Evolutionary conservation across 1,140 invertebrate genomes (phyloP).

Genomic region (Drosophila pseudoobscura): DNA sequence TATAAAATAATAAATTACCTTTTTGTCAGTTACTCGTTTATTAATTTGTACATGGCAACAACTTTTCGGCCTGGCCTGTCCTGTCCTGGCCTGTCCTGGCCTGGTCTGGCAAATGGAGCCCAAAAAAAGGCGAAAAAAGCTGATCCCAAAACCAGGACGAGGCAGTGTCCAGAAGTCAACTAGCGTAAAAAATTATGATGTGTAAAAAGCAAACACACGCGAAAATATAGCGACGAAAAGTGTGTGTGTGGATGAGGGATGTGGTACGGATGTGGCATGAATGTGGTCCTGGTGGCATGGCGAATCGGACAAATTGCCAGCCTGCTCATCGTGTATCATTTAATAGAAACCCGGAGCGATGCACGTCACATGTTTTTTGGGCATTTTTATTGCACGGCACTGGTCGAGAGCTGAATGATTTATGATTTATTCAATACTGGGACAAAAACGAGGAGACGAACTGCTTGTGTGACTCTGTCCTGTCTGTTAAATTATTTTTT

Average conservation of each 20-base stretch:
- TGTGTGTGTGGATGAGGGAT: slow-evolving; percentile 1
- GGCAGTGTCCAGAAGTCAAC: slow-evolving; percentile 72
- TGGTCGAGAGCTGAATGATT: slow-evolving; percentile 73
- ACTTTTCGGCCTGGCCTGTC: slow-evolving; percentile 50
- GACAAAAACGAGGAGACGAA: slow-evolving; percentile 27
- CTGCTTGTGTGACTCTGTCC: slow-evolving; percentile 29
- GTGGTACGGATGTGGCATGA: slow-evolving; percentile 1
- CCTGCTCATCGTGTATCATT: slow-evolving; percentile 70
- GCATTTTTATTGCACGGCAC: slow-evolving; percentile 58
- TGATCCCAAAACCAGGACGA: slow-evolving; percentile 42
- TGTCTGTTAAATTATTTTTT: slow-evolving; percentile 79
- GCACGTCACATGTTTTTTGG: slow-evolving; percentile 58
- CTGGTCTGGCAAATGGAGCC: no score
- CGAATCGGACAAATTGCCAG: slow-evolving; percentile 63
- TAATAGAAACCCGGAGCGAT: slow-evolving; percentile 62
- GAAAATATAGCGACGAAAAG: slow-evolving; percentile 16
- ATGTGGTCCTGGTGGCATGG: slow-evolving; percentile 1
- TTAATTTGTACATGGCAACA: slow-evolving; percentile 81
- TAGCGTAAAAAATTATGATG: slow-evolving; percentile 81
- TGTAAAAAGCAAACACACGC: slow-evolving; percentile 68
- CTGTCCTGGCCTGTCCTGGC: no score
- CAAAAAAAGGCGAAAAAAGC: slow-evolving; percentile 14
- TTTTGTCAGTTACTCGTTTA: slow-evolving; percentile 82
- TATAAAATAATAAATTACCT: slow-evolving; percentile 82
- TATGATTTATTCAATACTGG: slow-evolving; percentile 77